These are phyloP conservation scores for Colaptes auratus DNA, from an alignment of 2,113 vertebrate genomes.

Conservation along the genomic window DNA sequence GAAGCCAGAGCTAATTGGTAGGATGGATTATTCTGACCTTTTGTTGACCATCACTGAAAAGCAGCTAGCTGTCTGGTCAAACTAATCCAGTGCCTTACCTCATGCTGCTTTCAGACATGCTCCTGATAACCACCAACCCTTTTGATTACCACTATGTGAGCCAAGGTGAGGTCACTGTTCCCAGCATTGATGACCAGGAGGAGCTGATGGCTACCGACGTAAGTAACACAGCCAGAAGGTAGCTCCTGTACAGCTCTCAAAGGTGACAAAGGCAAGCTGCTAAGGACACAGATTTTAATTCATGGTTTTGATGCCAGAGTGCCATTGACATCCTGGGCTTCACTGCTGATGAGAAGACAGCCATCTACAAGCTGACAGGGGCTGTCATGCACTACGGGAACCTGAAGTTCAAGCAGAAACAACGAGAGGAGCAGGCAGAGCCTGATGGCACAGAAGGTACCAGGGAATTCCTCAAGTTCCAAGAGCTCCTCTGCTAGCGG, in stretches of 20 bases:
- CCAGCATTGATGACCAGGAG: no score
- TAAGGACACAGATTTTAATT: background rate
- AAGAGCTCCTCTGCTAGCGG: background rate
- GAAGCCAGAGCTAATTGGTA: conserved; percentile 78
- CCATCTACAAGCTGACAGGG: conserved; percentile 79
- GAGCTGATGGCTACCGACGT: no score
- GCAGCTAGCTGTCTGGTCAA: background rate
- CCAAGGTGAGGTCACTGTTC: no score
- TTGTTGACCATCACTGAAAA: background rate
- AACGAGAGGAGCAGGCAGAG: conserved; percentile 83
- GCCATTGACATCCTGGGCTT: conserved; percentile 81
- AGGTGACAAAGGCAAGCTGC: background rate
- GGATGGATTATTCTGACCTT: background rate
- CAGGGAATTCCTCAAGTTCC: background rate
- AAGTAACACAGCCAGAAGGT: background rate
- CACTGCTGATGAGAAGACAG: conserved; percentile 71
- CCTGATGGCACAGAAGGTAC: conserved; percentile 85
- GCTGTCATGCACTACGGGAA: conserved; percentile 62
- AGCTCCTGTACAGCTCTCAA: background rate
- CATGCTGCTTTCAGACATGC: conserved; percentile 74
- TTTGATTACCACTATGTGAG: conserved; percentile 68
- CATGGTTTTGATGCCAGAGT: conserved; percentile 47
- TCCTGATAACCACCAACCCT: conserved; percentile 84
- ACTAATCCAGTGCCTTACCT: background rate
- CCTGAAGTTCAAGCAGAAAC: conserved; percentile 88